Evolutionary conservation across 1,140 invertebrate species (phyloP).

Genomic region (Teleogryllus occipitalis): DNA sequence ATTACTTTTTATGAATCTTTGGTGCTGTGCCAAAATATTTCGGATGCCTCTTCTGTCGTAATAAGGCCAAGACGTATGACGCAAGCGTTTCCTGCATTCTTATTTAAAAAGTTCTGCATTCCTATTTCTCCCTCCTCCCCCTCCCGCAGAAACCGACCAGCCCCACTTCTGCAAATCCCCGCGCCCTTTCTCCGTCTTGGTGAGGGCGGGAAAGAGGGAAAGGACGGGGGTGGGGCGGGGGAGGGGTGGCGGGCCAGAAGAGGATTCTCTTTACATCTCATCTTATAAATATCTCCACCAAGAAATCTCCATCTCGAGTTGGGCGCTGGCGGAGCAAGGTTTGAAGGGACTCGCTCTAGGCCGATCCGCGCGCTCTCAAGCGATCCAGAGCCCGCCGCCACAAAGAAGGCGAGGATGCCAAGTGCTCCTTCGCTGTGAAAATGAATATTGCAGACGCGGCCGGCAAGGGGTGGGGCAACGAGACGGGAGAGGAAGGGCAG

Average conservation of each 20-base stretch:
- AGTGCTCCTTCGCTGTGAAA: too few relatives aligned
- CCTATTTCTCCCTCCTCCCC: not conserved
- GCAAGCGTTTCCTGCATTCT: not conserved
- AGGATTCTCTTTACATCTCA: constrained; percentile 4
- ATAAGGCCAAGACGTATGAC: not conserved
- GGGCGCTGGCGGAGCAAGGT: not conserved
- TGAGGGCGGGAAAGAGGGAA: not conserved
- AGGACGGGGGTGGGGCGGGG: too few relatives aligned
- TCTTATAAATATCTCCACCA: not conserved
- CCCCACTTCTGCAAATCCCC: not conserved
- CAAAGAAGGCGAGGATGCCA: too few relatives aligned
- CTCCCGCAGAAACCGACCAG: not conserved
- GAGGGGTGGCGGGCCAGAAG: too few relatives aligned
- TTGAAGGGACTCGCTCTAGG: too few relatives aligned
- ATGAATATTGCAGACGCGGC: too few relatives aligned
- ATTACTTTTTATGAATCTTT: constrained; percentile 6
- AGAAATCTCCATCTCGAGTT: not conserved
- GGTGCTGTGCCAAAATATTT: not conserved
- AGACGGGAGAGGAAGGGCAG: too few relatives aligned
- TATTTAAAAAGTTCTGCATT: constrained; percentile 6
- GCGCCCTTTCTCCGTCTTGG: not conserved
- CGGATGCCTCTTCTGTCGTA: not conserved
- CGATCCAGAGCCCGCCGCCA: too few relatives aligned
- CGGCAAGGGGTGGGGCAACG: too few relatives aligned
- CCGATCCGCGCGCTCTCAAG: too few relatives aligned